Conservation (phyloP, 1,140 invertebrate genomes). For the Phenacoccus solenopsis region DNA sequence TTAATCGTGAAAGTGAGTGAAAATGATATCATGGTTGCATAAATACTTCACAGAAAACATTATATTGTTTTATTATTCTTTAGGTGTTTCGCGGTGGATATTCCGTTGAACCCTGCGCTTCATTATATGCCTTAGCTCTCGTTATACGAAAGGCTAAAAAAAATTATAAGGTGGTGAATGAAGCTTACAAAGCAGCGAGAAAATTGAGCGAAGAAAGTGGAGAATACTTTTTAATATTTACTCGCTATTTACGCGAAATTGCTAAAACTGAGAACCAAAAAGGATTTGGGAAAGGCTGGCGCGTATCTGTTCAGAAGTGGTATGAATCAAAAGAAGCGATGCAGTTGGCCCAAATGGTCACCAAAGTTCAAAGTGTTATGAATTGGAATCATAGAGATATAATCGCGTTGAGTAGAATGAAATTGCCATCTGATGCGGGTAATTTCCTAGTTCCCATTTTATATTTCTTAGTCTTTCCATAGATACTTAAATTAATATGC, state of each 20-base stretch:
- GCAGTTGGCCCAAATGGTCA: neutral
- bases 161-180: neutral
- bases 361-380: neutral
- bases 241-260: neutral
- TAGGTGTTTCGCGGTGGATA: neutral
- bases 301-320: slow-evolving; percentile 9
- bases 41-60: neutral
- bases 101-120: neutral
- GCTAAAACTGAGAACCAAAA: neutral
- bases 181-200: neutral
- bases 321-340: neutral
- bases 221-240: neutral
- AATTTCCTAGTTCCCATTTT: neutral
- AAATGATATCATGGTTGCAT: neutral
- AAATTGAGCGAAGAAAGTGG: neutral
- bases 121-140: neutral
- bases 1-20: neutral
- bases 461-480: neutral
- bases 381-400: neutral
- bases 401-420: neutral
- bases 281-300: slow-evolving; percentile 7
- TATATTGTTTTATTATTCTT: neutral
- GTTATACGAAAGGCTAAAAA: slow-evolving; percentile 2
- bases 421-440: neutral
- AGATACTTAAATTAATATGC: neutral